Evolutionary conservation across 2,797 vertebrate species (phyloP).

Genomic region (Sebastes baramenuke): DNA sequence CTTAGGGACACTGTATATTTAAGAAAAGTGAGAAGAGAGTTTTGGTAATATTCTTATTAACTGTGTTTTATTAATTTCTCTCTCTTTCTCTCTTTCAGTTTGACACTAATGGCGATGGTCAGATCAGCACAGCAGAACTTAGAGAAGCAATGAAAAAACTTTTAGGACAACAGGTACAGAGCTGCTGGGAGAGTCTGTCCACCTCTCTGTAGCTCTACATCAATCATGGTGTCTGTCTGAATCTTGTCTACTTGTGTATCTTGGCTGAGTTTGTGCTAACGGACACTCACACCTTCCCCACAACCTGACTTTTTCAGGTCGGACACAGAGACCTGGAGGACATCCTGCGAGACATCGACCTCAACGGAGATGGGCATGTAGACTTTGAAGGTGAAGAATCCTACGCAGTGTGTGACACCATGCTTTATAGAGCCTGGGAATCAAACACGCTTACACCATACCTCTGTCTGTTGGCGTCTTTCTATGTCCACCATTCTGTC

Average conservation of each 20-base stretch:
- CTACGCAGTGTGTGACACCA: background rate
- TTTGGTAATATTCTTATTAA: background rate
- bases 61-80: background rate
- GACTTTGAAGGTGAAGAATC: conserved; percentile 94
- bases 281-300: background rate
- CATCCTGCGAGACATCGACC: conserved; percentile 95
- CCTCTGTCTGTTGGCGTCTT: background rate
- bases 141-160: conserved; percentile 98
- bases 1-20: background rate
- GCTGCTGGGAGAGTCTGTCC: conserved; percentile 1
- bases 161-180: conserved; percentile 90
- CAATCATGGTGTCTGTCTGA: conserved; percentile 26
- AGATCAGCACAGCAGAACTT: conserved; percentile 96
- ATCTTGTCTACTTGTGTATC: background rate
- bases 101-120: conserved; percentile 96
- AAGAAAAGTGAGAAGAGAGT: background rate
- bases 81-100: conserved; percentile 83
- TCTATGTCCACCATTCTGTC: background rate
- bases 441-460: background rate
- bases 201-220: background rate
- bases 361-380: conserved; percentile 96
- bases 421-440: background rate
- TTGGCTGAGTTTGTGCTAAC: background rate
- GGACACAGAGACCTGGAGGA: conserved; percentile 97
- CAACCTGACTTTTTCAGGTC: conserved; percentile 76